Conservation (phyloP, 2,113 vertebrate genomes). For the Galemys pyrenaicus region DNA sequence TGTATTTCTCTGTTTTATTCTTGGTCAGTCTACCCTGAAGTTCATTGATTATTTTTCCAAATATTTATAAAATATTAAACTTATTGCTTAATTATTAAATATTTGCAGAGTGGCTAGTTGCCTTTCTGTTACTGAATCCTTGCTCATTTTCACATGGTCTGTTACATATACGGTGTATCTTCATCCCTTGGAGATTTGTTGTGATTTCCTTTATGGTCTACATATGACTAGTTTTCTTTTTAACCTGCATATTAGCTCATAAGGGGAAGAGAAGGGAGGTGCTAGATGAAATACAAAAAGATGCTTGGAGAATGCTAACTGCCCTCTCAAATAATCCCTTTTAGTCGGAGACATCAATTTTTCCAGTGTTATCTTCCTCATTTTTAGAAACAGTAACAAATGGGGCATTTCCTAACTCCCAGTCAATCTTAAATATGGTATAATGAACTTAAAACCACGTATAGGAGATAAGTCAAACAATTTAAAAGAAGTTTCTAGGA, state of each 20-base stretch:
- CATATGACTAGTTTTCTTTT: not conserved
- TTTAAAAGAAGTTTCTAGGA: not conserved
- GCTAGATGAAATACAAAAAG: slow-evolving; percentile 8
- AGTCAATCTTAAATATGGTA: not conserved
- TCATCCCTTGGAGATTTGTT: not conserved
- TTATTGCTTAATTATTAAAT: not conserved
- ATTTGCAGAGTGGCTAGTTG: not conserved
- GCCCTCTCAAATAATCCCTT: slow-evolving; percentile 5
- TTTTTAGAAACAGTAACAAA: slow-evolving; percentile 14
- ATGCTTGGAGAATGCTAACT: not conserved
- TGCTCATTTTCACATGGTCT: not conserved
- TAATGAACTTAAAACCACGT: not conserved
- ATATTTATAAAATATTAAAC: slow-evolving; percentile 7
- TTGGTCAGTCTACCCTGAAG: not conserved
- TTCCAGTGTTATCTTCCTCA: not conserved
- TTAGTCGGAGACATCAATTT: slow-evolving; percentile 4
- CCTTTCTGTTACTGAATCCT: not conserved
- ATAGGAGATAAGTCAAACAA: not conserved
- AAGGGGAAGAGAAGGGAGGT: not conserved
- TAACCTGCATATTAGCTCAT: not conserved
- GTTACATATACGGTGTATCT: not conserved
- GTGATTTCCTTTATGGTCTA: slow-evolving; percentile 2
- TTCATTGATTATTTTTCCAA: not conserved
- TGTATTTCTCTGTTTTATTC: slow-evolving; percentile 8
- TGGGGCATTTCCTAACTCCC: not conserved